Base-by-base conservation (phyloP, 53 echinoderm and acorn worm genomes). In the Paracentrotus lividus region DNA sequence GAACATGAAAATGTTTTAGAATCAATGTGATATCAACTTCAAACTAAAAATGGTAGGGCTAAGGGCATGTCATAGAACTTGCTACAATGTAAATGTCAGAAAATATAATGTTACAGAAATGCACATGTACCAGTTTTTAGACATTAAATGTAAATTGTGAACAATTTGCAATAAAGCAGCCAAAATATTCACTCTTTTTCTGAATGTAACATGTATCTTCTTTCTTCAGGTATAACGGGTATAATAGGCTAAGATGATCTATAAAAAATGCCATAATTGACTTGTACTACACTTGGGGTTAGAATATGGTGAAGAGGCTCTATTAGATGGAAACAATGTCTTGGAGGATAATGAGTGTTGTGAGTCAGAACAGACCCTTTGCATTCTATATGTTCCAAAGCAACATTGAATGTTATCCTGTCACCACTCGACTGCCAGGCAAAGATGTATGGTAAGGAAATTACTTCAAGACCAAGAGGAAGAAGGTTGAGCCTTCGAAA, bases 381-480 rank as follows among this genome's bases (percentile, higher is more conserved):
- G n/a, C n/a, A n/a, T n/a, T n/a, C n/a, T n/a, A n/a, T 40, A 72
- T 36, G 72, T 32, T 72, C 36, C 69, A 69, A 20, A 36, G 38
- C 34, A 15, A 38, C 40, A 40, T 42, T 26, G 21, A 27, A 29
- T 47, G 52, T 6, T 57, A 21, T 40, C 40, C 1, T 6, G 55
- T 52, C 3, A 55, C 55, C 59, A 55, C 56, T 42, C 10, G 34
- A 29, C 23, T 42, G 88, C 88, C 38, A 88, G 23, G 88, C 55
- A 21, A 88, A 53, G 88, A 88, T 57, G 55, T 34, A 38, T 88
- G 59, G 88, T 88, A 31, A 88, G 88, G 59, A 55, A 57, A 88
- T 88, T 27, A 88, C 31, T 57, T 55, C 42, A 55, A 57, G 88
- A 57, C 36, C 31, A 88, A 24, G 31, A 60, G 45, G 60, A 65